phyloP scores from a whole-genome alignment of 1,140 invertebrate genomes.

The Euborellia annulipes region DNA sequence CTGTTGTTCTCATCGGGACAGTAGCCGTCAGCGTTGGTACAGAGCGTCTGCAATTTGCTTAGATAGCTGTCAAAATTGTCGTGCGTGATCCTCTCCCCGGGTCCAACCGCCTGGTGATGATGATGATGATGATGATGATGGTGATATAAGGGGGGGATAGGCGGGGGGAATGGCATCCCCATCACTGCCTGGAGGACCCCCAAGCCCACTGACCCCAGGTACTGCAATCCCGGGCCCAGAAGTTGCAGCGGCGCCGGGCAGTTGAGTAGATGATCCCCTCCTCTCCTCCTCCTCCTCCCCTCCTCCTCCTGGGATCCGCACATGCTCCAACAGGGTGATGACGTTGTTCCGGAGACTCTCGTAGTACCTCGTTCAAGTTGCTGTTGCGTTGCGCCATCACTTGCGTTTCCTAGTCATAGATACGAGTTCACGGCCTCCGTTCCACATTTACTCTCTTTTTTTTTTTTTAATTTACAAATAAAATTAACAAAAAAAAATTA shows the following conservation, averaged over 20 bases:
- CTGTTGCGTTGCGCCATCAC: slow-evolving; percentile 46
- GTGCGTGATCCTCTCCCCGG: slow-evolving; percentile 46
- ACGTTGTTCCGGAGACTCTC: slow-evolving; percentile 85
- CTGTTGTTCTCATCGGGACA: slow-evolving; percentile 56
- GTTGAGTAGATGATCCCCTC: slow-evolving; percentile 22
- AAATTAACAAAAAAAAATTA: too few relatives aligned
- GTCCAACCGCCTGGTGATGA: slow-evolving; percentile 11
- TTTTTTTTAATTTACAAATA: neutral
- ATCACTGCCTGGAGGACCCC: neutral
- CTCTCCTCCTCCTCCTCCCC: slow-evolving; percentile 30
- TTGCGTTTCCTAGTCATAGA: slow-evolving; percentile 37
- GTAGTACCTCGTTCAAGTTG: slow-evolving; percentile 79
- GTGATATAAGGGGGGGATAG: slow-evolving; percentile 9
- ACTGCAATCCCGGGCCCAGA: too few relatives aligned
- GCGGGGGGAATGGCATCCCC: slow-evolving; percentile 14
- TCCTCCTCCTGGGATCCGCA: slow-evolving; percentile 51
- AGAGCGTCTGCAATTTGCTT: slow-evolving; percentile 78
- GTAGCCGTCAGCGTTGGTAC: slow-evolving; percentile 62
- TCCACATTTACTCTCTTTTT: slow-evolving; percentile 1
- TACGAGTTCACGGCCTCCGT: too few relatives aligned
- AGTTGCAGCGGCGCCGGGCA: slow-evolving; percentile 28
- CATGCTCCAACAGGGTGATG: slow-evolving; percentile 76
- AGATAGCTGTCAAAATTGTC: slow-evolving; percentile 87
- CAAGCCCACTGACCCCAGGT: neutral
- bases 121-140: slow-evolving; percentile 10